Evolutionary conservation across 2,888 invertebrate species (phyloP), one percentile per base, ranked within the genome.

Genomic region (Ctena decussata): DNA sequence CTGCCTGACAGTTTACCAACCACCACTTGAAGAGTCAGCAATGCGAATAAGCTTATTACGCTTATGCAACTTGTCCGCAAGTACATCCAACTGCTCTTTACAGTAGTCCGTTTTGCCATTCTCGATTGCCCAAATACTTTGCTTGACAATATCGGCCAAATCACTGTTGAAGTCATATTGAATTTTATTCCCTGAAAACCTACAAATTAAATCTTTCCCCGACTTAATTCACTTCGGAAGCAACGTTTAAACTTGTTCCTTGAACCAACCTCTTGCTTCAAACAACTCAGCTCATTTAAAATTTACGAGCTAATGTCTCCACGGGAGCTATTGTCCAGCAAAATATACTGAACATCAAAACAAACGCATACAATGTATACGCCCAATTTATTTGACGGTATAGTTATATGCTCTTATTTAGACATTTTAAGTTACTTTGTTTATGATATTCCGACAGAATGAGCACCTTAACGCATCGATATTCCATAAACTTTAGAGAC

Each of bases 1-100:
- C 27, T 85, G 79, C 5, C 70, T 44, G 0, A 83, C 87, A 0
- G 86, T 87, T 12, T 89, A 82, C 88, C 80, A 87, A 12, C 87
- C 84, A 0, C 81, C 80, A 6, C 83, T 79, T 0, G 82, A 85
- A 0, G 82, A 77, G 30, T 89, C 85, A 1, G 89, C 89, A 15
- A 84, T 79, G 0, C 77, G 72, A 46, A 86, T 84, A 12, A 82
- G 49, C 57, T 87, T 86, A n/a, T 85, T 85, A 5, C 77, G 39
- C n/a, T 85, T 71, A 15, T 84, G 69, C 0, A 87, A 5, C 49
- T 79, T 86, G 0, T 85, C 86, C 21, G 21, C 0, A 5, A 24
- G 21, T 8, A 81, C 81, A 1, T 21, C 24, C 32, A 85, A 32
- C 39, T 73, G 15, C 12, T 82, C 86, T 1, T 30, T 12, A 5